Percentiles rank a stretch among this genome's conserved stretches.
Conservation (phyloP, 2,797 vertebrate genomes). For the Gymnothorax reevesii region DNA sequence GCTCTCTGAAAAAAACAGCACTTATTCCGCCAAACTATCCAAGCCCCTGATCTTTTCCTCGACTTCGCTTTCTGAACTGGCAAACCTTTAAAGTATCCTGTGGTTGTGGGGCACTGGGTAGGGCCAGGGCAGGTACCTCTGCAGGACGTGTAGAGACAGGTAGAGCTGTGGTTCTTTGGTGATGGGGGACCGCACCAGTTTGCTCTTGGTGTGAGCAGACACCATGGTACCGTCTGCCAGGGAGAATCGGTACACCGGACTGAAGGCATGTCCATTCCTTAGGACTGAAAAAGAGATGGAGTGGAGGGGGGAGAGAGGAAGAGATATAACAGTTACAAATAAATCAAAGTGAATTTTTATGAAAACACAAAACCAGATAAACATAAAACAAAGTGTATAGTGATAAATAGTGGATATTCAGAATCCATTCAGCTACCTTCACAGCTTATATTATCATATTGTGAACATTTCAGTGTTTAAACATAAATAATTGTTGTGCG, state of each 20-base stretch:
- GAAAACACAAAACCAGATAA: background rate
- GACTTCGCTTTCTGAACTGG: background rate
- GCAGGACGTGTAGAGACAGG: constrained; percentile 96
- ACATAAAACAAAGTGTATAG: background rate
- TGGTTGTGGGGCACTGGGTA: background rate
- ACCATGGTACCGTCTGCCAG: constrained; percentile 96
- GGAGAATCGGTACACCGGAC: constrained; percentile 94
- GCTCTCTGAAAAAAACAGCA: background rate
- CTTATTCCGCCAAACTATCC: background rate
- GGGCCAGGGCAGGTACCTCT: constrained; percentile 78
- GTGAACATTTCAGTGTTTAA: too few relatives aligned
- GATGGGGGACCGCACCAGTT: constrained; percentile 90
- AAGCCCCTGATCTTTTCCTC: background rate
- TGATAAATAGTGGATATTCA: too few relatives aligned
- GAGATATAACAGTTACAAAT: background rate
- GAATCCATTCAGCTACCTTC: too few relatives aligned
- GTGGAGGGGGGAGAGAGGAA: background rate
- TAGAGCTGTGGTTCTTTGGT: constrained; percentile 98
- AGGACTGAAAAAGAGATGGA: constrained; percentile 75
- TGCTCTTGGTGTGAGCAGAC: constrained; percentile 97
- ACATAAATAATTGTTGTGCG: too few relatives aligned
- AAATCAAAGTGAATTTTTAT: background rate
- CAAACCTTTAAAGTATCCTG: background rate
- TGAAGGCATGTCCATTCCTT: constrained; percentile 90
- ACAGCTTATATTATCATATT: too few relatives aligned